A percentile compares a stretch with the other conserved stretches of the same genome.
phyloP scores from a whole-genome alignment of 2,888 invertebrate genomes.

The Congeria kusceri region DNA sequence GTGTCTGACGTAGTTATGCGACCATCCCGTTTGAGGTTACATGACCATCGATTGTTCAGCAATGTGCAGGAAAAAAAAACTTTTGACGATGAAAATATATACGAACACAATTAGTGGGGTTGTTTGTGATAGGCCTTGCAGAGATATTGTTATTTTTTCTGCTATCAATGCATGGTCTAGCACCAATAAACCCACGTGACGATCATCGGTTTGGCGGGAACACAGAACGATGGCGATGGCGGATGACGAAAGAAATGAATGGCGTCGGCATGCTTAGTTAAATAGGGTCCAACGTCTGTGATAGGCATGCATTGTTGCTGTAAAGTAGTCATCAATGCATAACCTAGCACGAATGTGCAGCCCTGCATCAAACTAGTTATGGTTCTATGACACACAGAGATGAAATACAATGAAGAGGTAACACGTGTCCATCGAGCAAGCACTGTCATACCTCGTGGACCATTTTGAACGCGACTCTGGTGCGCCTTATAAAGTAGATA shows the following conservation, averaged over 20 bases:
- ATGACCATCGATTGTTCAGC: no score
- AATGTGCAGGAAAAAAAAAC: no score
- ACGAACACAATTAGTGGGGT: not conserved
- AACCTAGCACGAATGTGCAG: conserved; percentile 36
- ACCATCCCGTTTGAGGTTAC: no score
- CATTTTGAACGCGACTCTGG: no score
- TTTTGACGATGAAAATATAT: no score
- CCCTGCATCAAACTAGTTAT: conserved; percentile 1
- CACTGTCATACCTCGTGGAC: no score
- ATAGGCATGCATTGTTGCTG: conserved; percentile 53
- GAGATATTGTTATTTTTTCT: conserved; percentile 7
- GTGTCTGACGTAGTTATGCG: no score
- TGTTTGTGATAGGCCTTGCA: conserved; percentile 41
- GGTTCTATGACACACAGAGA: no score
- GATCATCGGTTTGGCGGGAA: not conserved
- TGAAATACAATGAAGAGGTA: no score
- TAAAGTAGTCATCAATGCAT: conserved; percentile 34
- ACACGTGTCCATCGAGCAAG: no score
- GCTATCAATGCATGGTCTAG: conserved; percentile 38
- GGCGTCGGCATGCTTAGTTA: not conserved
- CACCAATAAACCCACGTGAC: conserved; percentile 6
- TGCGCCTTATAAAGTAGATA: not conserved
- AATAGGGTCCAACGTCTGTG: conserved; percentile 29
- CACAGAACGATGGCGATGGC: not conserved
- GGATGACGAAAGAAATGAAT: conserved; percentile 9